Evolutionary conservation across 2,113 vertebrate species (phyloP).

Genomic region (Callocephalon fimbriatum): DNA sequence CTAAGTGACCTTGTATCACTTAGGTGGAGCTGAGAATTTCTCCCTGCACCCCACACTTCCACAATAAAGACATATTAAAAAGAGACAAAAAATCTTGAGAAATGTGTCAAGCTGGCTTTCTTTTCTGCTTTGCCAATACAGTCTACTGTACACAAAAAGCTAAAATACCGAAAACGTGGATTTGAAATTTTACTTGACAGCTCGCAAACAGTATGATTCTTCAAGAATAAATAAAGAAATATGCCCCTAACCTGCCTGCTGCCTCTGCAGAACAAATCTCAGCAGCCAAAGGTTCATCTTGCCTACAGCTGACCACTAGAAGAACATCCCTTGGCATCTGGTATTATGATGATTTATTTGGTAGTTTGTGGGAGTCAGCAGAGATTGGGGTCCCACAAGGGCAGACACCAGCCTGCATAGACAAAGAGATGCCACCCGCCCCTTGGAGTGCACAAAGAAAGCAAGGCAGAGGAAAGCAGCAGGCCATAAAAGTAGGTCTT

Average conservation of each 20-base stretch:
- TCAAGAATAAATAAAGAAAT: slow-evolving; percentile 40
- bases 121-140: not conserved
- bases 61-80: not conserved
- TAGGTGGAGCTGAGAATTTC: not conserved
- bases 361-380: not conserved
- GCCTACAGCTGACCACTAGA: not conserved
- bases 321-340: not conserved
- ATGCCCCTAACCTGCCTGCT: not conserved
- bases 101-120: not conserved
- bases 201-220: slow-evolving; percentile 29
- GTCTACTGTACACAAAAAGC: not conserved
- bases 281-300: slow-evolving; percentile 8
- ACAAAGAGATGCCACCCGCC: not conserved
- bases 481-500: not conserved
- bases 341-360: not conserved
- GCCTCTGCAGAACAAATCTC: slow-evolving; percentile 2
- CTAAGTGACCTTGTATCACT: not conserved
- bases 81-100: not conserved
- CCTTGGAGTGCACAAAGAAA: not conserved
- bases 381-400: not conserved
- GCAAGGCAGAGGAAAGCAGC: not conserved
- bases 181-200: slow-evolving; percentile 45
- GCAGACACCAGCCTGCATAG: accelerated
- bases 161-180: slow-evolving; percentile 39
- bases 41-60: not conserved